phyloP scores from a whole-genome alignment of 2,888 invertebrate genomes.

The Orthosia gothica region DNA sequence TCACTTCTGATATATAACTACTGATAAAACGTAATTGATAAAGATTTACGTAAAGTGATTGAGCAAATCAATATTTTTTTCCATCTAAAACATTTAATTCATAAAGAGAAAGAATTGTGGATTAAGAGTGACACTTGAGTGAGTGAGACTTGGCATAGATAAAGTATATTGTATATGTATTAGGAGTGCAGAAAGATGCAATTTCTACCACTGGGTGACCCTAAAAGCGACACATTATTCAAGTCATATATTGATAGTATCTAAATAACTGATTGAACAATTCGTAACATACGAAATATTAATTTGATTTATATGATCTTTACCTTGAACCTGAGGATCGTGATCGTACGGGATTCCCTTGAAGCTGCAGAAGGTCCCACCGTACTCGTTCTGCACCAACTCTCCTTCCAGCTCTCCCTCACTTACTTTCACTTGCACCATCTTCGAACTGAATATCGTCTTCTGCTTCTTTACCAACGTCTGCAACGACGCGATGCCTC shows the following conservation, averaged over 20 bases:
- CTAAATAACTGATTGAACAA: not conserved
- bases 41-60: too few relatives aligned
- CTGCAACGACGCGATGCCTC: not conserved
- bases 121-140: too few relatives aligned
- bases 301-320: not conserved
- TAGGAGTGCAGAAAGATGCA: too few relatives aligned
- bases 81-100: too few relatives aligned
- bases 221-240: too few relatives aligned
- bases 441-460: constrained; percentile 4
- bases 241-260: not conserved
- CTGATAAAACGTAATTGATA: too few relatives aligned
- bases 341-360: constrained; percentile 89
- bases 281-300: not conserved
- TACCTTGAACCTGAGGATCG: constrained; percentile 89
- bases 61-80: too few relatives aligned
- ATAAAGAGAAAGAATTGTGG: too few relatives aligned
- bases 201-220: too few relatives aligned
- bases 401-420: constrained; percentile 78
- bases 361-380: constrained; percentile 73
- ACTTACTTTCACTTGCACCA: constrained; percentile 69
- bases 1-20: constrained; percentile 66
- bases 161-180: too few relatives aligned
- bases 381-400: constrained; percentile 66
- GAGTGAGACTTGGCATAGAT: too few relatives aligned
- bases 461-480: not conserved